phyloP scores from a whole-genome alignment of 1,140 invertebrate species.

The Philopotamus ludificatus region DNA sequence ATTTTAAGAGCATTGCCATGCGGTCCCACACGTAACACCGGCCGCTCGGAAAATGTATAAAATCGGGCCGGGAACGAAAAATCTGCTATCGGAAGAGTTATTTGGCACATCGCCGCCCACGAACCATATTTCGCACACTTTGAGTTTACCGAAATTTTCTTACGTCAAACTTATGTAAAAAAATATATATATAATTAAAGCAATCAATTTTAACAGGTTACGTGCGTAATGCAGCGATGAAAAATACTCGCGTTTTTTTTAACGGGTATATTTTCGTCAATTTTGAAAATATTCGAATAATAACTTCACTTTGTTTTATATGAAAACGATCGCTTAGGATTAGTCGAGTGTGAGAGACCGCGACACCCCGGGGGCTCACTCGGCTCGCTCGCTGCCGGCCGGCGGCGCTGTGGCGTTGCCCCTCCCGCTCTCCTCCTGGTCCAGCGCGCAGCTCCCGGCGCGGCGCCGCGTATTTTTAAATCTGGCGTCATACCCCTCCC shows the following conservation, averaged over 20 bases:
- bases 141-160: slow-evolving; percentile 32
- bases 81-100: slow-evolving; percentile 40
- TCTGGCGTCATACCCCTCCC: slow-evolving; percentile 13
- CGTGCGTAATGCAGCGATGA: too few species aligned
- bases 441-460: not conserved
- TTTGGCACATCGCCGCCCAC: slow-evolving; percentile 39
- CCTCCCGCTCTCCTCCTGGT: too few species aligned
- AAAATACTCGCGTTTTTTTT: too few species aligned
- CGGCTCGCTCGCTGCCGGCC: not conserved
- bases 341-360: too few species aligned
- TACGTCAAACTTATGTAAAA: slow-evolving; percentile 34
- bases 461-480: slow-evolving; percentile 23
- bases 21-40: slow-evolving; percentile 33
- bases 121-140: slow-evolving; percentile 18
- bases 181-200: slow-evolving; percentile 9
- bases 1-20: not conserved
- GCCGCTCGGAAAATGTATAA: slow-evolving; percentile 22
- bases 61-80: slow-evolving; percentile 37
- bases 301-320: too few species aligned
- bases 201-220: not conserved
- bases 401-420: too few species aligned
- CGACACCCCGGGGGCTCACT: not conserved
- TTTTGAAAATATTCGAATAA: too few species aligned
- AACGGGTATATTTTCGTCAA: too few species aligned
- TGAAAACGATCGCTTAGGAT: too few species aligned